Evolutionary conservation across 2,113 vertebrate genomes (phyloP).

Genomic region (Centropus bengalensis): DNA sequence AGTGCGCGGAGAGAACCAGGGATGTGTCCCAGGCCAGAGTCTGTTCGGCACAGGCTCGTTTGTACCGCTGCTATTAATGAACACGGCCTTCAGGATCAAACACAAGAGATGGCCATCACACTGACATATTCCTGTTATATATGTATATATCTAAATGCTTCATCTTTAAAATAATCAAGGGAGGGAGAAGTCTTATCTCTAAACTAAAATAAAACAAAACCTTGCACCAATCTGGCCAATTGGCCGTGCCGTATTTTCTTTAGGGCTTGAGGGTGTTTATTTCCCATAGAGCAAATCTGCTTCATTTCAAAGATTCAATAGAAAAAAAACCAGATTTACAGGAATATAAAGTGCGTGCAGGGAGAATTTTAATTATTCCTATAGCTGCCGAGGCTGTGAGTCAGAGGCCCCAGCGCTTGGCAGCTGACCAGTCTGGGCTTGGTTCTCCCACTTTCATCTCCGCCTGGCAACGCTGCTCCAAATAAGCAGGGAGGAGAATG

Average conservation of each 20-base stretch:
- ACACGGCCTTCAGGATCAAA: background rate
- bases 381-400: background rate
- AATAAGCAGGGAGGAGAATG: background rate
- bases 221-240: background rate
- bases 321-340: background rate
- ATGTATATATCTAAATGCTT: background rate
- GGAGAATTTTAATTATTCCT: conserved; percentile 19
- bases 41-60: background rate
- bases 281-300: background rate
- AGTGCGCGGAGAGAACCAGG: background rate
- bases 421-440: conserved; percentile 9
- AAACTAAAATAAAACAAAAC: background rate
- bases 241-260: background rate
- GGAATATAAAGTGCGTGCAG: background rate
- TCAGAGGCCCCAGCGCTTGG: background rate
- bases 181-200: background rate
- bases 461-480: conserved; percentile 15
- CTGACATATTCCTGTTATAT: background rate
- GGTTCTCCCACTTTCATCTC: conserved; percentile 2
- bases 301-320: conserved; percentile 6
- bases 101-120: background rate
- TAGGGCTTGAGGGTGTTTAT: background rate
- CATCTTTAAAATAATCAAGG: background rate
- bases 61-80: conserved; percentile 4
- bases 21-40: rapidly evolving